These are phyloP conservation scores for Spodoptera picta DNA, from an alignment of 2,888 invertebrate genomes.

Conservation along the genomic window DNA sequence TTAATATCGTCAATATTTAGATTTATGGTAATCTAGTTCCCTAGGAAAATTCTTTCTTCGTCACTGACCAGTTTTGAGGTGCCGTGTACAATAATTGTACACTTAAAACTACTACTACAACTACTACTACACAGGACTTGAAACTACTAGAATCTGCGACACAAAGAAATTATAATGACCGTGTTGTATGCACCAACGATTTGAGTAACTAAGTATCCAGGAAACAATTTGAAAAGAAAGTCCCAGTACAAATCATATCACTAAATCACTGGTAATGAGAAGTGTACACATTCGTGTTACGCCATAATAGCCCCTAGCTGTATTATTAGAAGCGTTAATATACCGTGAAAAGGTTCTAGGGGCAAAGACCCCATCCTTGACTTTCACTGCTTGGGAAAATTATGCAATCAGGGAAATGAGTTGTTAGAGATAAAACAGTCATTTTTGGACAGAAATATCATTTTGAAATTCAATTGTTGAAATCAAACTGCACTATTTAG, in stretches of 20 bases:
- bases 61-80: too few species aligned
- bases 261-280: slow-evolving; percentile 63
- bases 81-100: too few species aligned
- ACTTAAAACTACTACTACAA: too few species aligned
- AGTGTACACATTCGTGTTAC: slow-evolving; percentile 37
- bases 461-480: background rate
- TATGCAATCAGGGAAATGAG: slow-evolving; percentile 45
- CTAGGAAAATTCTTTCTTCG: too few species aligned
- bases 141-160: too few species aligned
- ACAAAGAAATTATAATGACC: too few species aligned
- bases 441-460: slow-evolving; percentile 6
- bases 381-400: slow-evolving; percentile 63
- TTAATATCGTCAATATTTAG: too few species aligned
- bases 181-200: too few species aligned
- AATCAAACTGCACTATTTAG: too few species aligned
- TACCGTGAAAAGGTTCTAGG: slow-evolving; percentile 50
- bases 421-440: slow-evolving; percentile 1
- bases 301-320: slow-evolving; percentile 49
- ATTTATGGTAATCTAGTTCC: too few species aligned
- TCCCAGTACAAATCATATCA: slow-evolving; percentile 50
- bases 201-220: slow-evolving; percentile 1
- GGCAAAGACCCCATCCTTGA: slow-evolving; percentile 68
- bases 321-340: slow-evolving; percentile 50
- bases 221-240: slow-evolving; percentile 56
- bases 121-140: too few species aligned